phyloP scores from a whole-genome alignment of 2,888 invertebrate genomes.

The Drosophila mayaguana region DNA sequence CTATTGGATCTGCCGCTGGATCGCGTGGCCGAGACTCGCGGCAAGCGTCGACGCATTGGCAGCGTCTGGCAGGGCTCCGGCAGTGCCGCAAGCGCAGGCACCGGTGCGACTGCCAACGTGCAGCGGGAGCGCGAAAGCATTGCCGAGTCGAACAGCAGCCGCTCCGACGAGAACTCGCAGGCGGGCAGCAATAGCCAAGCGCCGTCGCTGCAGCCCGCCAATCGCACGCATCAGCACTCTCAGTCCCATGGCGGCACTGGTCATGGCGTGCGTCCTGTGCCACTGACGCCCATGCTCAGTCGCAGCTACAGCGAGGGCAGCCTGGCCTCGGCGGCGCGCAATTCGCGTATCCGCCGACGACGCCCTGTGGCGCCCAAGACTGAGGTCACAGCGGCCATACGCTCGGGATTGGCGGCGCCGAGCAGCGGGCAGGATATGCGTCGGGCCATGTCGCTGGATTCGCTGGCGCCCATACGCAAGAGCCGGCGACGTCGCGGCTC shows the following conservation, averaged over 20 bases:
- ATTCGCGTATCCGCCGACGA: conserved; percentile 70
- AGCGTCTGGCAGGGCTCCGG: conserved; percentile 84
- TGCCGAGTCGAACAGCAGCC: conserved; percentile 77
- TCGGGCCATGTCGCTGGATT: conserved; percentile 81
- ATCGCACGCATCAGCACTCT: conserved; percentile 66
- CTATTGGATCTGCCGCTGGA: conserved; percentile 94
- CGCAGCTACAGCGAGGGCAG: conserved; percentile 88
- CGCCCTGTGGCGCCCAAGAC: conserved; percentile 60
- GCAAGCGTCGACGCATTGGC: conserved; percentile 88
- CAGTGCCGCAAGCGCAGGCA: conserved; percentile 38
- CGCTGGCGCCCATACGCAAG: conserved; percentile 68
- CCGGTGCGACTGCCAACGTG: conserved; percentile 45
- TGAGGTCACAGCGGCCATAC: conserved; percentile 13
- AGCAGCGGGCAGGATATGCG: conserved; percentile 64
- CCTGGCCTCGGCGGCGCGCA: conserved; percentile 82
- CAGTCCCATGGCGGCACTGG: conserved; percentile 57
- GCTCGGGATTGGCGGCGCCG: conserved; percentile 55
- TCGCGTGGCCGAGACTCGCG: conserved; percentile 91
- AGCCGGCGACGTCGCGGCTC: conserved; percentile 54
- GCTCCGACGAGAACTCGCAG: conserved; percentile 79
- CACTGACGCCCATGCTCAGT: conserved; percentile 81
- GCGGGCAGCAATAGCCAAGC: conserved; percentile 47
- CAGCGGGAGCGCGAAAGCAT: conserved; percentile 71
- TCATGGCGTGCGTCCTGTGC: conserved; percentile 56
- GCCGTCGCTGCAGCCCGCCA: conserved; percentile 30